phyloP scores from a whole-genome alignment of 2,113 vertebrate genomes.

The Rhagologus leucostigma region DNA sequence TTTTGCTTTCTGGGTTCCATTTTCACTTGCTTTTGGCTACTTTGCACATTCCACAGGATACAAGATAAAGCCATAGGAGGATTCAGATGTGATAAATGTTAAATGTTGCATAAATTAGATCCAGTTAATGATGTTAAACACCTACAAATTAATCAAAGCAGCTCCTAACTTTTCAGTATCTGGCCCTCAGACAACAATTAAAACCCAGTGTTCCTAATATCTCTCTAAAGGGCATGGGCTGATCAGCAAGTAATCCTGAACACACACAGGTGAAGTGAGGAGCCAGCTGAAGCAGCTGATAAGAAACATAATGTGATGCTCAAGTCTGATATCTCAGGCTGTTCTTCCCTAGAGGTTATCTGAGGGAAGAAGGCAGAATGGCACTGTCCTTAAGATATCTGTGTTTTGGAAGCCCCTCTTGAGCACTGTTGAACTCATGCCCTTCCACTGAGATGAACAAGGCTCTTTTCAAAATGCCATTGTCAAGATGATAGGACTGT shows the following conservation, averaged over 20 bases:
- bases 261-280: not conserved
- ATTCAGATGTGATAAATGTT: not conserved
- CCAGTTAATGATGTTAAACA: not conserved
- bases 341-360: not conserved
- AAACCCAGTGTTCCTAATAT: not conserved
- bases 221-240: not conserved
- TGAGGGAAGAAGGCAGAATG: not conserved
- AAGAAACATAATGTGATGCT: slow-evolving; percentile 15
- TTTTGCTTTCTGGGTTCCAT: not conserved
- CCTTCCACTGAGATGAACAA: not conserved
- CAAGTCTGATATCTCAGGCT: not conserved
- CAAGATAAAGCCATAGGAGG: not conserved
- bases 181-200: not conserved
- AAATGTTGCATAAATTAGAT: slow-evolving; percentile 6
- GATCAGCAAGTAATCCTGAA: not conserved
- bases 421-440: not conserved
- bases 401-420: not conserved
- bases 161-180: not conserved
- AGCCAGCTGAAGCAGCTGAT: slow-evolving; percentile 14
- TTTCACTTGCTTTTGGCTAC: not conserved
- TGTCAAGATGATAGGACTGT: not conserved
- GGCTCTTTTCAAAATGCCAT: not conserved
- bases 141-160: slow-evolving; percentile 15
- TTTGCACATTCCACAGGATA: not conserved
- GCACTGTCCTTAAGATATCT: not conserved